These are phyloP conservation scores for Melierax canorus DNA, from an alignment of 2,113 vertebrate species.

Conservation along the genomic window DNA sequence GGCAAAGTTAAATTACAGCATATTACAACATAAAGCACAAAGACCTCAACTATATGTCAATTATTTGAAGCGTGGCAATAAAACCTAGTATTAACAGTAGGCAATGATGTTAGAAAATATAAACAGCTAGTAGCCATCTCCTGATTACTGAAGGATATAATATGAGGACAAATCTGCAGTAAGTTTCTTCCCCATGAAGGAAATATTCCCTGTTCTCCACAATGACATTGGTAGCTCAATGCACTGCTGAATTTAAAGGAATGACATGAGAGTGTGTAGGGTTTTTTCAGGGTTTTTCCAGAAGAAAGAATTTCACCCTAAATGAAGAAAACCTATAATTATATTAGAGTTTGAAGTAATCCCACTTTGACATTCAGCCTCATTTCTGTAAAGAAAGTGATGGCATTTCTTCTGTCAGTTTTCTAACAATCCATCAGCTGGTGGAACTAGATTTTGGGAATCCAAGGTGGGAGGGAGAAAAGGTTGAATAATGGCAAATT, in stretches of 20 bases:
- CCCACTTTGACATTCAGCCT: background rate
- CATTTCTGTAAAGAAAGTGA: background rate
- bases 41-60: accelerated
- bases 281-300: background rate
- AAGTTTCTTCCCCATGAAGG: background rate
- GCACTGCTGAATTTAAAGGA: background rate
- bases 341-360: background rate
- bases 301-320: background rate
- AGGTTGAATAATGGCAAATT: background rate
- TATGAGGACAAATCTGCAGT: background rate
- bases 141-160: background rate
- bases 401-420: background rate
- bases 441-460: background rate
- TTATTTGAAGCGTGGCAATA: background rate
- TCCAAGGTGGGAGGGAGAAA: background rate
- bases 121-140: background rate
- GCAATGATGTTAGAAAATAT: background rate
- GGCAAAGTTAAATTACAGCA: background rate
- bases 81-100: background rate
- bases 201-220: background rate
- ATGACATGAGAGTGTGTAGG: background rate
- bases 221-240: background rate
- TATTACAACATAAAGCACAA: background rate
- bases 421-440: background rate
- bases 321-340: background rate